Evolutionary conservation across 2,797 vertebrate genomes (phyloP), one percentile per base, ranked within the genome.

Genomic region (Decapterus maruadsi): DNA sequence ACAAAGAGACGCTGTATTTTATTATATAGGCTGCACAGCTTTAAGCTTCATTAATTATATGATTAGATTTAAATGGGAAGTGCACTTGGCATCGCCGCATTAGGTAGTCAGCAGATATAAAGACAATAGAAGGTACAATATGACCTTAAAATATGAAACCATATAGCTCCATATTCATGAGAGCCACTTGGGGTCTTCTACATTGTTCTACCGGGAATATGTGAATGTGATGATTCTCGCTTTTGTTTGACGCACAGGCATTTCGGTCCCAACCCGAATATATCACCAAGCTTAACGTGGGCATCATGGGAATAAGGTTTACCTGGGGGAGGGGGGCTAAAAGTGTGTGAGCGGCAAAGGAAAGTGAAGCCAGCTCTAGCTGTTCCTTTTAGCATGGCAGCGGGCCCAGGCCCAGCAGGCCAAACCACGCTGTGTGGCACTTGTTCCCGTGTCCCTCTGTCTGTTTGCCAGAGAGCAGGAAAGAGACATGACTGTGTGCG

Each of bases 41-140:
- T 66, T 82, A 83, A 65, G 83, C 85, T 77, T 87, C 89, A 89
- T 93, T 94, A 92, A 92, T 94, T 83, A 92, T 90, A 84, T 88
- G 92, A 92, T 90, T 88, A 83, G 83, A 92, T 90, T 88, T 75
- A 68, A 87, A 86, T 75, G 70, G 81, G 89, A 76, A 82, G 82
- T 45, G 65, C 82, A 61, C 69, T 70, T 55, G 66, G 40, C 54
- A 22, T 60, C 34, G 60, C 78, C 69, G 78, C 78, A 72, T 69
- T 75, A 79, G 79, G 82, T n/a, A 78, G 74, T 40, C 65, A 67
- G 72, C 68, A 55, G 58, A 69, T 72, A 71, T 29, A 26, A 81
- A 81, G 60, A 66, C 48, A 42, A 66, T 16, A 63, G 53, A 64
- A 68, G 54, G 74, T 61, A 61, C 31, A 10, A 75, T 58, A 34